Conservation (phyloP, 2,888 invertebrate genomes). For the Eristalinus sepulchralis region DNA sequence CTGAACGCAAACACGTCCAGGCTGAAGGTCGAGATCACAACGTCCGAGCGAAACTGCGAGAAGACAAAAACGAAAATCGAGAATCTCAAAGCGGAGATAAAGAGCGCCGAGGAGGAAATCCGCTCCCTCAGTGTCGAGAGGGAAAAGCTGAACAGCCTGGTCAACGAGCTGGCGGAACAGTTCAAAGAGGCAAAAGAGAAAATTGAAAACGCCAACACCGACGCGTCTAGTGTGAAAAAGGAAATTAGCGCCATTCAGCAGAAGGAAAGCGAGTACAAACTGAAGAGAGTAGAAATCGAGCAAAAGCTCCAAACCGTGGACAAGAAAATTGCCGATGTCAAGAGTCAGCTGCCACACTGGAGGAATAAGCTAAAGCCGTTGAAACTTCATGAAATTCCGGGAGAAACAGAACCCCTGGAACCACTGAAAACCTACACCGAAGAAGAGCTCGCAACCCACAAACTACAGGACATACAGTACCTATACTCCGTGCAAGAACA, state of each 20-base stretch:
- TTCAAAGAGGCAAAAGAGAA: slow-evolving; percentile 83
- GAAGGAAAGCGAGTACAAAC: slow-evolving; percentile 86
- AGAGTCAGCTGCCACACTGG: slow-evolving; percentile 83
- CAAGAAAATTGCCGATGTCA: slow-evolving; percentile 83
- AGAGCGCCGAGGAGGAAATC: slow-evolving; percentile 86
- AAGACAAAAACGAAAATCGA: slow-evolving; percentile 89
- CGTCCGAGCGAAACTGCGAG: slow-evolving; percentile 86
- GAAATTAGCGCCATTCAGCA: slow-evolving; percentile 84
- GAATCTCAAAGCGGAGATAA: slow-evolving; percentile 88
- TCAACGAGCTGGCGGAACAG: slow-evolving; percentile 82
- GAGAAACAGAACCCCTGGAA: slow-evolving; percentile 80
- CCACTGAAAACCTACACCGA: slow-evolving; percentile 84
- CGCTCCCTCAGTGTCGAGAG: slow-evolving; percentile 83
- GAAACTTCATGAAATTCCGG: slow-evolving; percentile 85
- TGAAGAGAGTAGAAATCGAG: slow-evolving; percentile 88
- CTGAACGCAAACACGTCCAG: slow-evolving; percentile 86
- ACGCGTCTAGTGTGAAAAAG: slow-evolving; percentile 84
- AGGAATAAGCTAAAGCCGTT: slow-evolving; percentile 82
- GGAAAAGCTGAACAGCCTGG: slow-evolving; percentile 83
- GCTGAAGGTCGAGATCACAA: slow-evolving; percentile 86
- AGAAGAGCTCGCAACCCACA: slow-evolving; percentile 85
- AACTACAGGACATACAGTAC: slow-evolving; percentile 84
- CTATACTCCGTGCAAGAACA: slow-evolving; percentile 84
- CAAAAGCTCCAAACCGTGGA: slow-evolving; percentile 85
- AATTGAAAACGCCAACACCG: slow-evolving; percentile 83